phyloP scores from a whole-genome alignment of 1,140 invertebrate genomes.

The Lucilia cuprina region DNA sequence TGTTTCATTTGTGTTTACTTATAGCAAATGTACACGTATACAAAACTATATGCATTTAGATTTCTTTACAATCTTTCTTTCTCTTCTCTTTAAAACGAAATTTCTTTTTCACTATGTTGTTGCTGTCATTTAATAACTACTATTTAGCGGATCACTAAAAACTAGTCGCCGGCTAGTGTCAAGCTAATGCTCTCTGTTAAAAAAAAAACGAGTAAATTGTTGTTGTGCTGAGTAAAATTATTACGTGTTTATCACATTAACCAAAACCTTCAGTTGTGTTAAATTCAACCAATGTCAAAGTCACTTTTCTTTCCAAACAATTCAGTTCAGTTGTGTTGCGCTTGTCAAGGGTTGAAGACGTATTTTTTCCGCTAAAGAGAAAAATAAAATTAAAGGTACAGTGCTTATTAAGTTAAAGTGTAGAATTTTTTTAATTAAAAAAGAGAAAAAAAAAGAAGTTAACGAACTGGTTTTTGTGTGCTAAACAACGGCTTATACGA shows the following conservation, averaged over 20 bases:
- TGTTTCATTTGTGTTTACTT: background rate
- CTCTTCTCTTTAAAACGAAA: background rate
- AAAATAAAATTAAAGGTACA: conserved; percentile 30
- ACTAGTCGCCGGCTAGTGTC: too few relatives aligned
- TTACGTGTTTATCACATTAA: background rate
- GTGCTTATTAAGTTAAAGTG: background rate
- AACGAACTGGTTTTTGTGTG: conserved; percentile 7
- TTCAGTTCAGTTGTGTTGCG: conserved; percentile 32
- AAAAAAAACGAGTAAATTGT: background rate
- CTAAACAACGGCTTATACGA: background rate
- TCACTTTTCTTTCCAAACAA: background rate
- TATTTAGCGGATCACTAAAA: background rate
- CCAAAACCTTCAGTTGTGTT: background rate
- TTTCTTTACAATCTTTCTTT: background rate
- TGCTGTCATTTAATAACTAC: background rate
- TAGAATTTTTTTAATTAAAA: background rate
- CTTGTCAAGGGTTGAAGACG: conserved; percentile 45
- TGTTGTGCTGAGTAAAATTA: background rate
- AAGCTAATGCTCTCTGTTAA: background rate
- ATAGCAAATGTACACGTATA: conserved; percentile 24
- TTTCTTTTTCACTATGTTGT: conserved; percentile 7
- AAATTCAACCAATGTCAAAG: conserved; percentile 19
- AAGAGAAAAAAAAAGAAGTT: background rate
- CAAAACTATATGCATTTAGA: background rate
- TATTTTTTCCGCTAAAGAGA: conserved; percentile 35